phyloP scores from a whole-genome alignment of 2,113 vertebrate species.

The Sinocyclocheilus anshuiensis region DNA sequence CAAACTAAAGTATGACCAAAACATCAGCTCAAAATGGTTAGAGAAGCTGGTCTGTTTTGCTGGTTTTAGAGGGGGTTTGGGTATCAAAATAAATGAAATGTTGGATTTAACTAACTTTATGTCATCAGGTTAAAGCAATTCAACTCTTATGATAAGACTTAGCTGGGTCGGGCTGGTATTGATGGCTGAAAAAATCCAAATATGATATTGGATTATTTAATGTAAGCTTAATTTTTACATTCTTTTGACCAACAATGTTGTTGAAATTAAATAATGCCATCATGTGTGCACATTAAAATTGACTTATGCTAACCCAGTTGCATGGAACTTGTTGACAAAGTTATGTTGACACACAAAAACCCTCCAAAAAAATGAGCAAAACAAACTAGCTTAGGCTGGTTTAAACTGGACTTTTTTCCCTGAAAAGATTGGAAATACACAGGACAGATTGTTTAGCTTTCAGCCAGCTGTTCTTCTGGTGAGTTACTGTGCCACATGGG shows the following conservation, averaged over 20 bases:
- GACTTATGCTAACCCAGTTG: too few relatives aligned
- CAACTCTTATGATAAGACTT: not conserved
- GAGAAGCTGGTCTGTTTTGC: not conserved
- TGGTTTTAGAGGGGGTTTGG: not conserved
- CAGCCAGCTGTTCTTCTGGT: not conserved
- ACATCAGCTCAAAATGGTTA: too few relatives aligned
- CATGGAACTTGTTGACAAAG: too few relatives aligned
- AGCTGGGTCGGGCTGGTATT: not conserved
- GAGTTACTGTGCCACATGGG: not conserved
- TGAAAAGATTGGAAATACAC: not conserved
- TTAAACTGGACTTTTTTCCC: not conserved
- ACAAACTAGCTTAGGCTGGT: not conserved
- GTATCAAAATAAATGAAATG: not conserved
- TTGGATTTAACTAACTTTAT: not conserved
- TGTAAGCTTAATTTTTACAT: not conserved
- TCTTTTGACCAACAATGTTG: not conserved
- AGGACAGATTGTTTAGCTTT: conserved; percentile 9
- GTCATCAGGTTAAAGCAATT: not conserved
- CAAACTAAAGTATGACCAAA: too few relatives aligned
- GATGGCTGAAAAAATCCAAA: too few relatives aligned
- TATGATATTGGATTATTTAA: not conserved
- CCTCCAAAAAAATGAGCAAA: not conserved
- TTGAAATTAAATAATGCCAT: not conserved
- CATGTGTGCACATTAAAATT: not conserved
- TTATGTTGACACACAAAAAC: not conserved